Conservation (phyloP, 1,140 invertebrate genomes). For the Cylas formicarius region DNA sequence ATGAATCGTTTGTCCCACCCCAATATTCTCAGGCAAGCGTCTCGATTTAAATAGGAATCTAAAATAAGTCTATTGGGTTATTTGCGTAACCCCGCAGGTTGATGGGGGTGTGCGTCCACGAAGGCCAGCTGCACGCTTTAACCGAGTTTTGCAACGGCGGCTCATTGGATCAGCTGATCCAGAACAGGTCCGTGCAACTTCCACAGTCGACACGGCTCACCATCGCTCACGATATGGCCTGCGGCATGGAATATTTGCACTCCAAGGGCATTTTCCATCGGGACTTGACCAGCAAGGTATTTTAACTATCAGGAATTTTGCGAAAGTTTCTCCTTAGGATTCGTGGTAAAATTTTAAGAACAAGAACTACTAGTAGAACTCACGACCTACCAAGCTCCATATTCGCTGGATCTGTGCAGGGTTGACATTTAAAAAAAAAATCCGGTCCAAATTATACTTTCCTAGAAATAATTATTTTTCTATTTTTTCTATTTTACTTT, state of each 20-base stretch:
- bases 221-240: conserved; percentile 78
- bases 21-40: conserved; percentile 73
- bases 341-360: no score
- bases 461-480: no score
- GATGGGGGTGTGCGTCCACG: conserved; percentile 94
- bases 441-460: no score
- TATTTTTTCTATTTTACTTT: no score
- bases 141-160: conserved; percentile 94
- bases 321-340: no score
- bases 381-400: neutral
- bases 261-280: conserved; percentile 86
- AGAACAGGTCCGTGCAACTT: conserved; percentile 60
- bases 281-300: conserved; percentile 90
- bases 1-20: conserved; percentile 93
- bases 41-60: neutral
- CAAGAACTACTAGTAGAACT: no score
- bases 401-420: neutral
- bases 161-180: conserved; percentile 83
- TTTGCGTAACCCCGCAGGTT: conserved; percentile 45
- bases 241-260: conserved; percentile 89
- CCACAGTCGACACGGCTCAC: conserved; percentile 76
- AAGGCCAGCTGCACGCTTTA: conserved; percentile 88
- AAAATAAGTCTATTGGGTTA: neutral
- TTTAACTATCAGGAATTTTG: no score
- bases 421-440: no score